Base-by-base conservation (phyloP, 2,888 invertebrate species). In the Zygothrica quintamaculata region DNA sequence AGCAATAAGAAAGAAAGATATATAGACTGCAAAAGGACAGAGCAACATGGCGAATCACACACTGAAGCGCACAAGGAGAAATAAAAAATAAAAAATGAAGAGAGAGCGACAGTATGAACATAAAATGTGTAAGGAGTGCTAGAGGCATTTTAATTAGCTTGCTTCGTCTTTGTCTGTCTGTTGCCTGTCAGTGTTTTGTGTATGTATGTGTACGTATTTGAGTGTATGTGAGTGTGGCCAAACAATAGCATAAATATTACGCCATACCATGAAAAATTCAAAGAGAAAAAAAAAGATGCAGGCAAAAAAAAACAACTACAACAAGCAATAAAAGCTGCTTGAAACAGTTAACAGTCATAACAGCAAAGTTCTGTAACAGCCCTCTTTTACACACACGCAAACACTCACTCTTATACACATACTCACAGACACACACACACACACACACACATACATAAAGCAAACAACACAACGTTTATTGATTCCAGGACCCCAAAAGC, bases 101-200 rank as follows among this genome's bases (percentile, higher is more conserved):
- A 1, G 40, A 44, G 44, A 42, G 11, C 11, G 48, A 11, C 31
- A 37, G 53, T 33, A 22, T 64, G 52, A 12, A 74, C 18, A 26
- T 36, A 50, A 58, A 51, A 42, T 34, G 34, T 25, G n/a, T n/a
- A 31, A 13, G 33, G 36, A 25, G 43, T n/a, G 50, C 16, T 26
- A 31, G 46, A 55, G 56, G 48, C 47, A 65, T 65, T 80, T 78
- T 81, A 84, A 84, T 84, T 77, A 78, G 82, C 75, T 64, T 29
- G 47, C 53, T 42, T 47, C 33, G 25, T 56, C 9, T 39, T 6
- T 33, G 36, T 26, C 13, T 52, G n/a, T 12, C 43, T 59, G 25
- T n/a, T n/a, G n/a, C n/a, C n/a, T n/a, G n/a, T n/a, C n/a, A n/a
- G n/a, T n/a, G n/a, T n/a, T n/a, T n/a, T n/a, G n/a, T n/a, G n/a